Conservation (phyloP, 2,888 invertebrate genomes). For the Tenthredo mesomela region DNA sequence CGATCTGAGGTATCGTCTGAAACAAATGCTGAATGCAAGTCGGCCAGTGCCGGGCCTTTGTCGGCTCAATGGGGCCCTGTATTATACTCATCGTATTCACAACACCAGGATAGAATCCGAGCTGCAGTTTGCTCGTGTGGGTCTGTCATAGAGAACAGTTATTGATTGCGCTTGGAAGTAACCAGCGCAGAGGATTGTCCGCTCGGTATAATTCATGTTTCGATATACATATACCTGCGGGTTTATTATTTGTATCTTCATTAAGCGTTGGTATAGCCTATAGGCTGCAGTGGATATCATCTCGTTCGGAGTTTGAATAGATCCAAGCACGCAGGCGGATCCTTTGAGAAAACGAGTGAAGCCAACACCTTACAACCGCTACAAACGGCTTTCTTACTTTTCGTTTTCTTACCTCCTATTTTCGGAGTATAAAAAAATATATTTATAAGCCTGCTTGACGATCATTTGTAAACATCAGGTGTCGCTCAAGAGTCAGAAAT, state of each 20-base stretch:
- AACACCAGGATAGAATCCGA: conserved; percentile 68
- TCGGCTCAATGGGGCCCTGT: conserved; percentile 69
- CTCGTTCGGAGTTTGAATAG: conserved; percentile 41
- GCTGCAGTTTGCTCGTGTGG: conserved; percentile 58
- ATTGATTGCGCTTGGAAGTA: conserved; percentile 72
- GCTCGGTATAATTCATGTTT: conserved; percentile 55
- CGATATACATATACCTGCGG: conserved; percentile 60
- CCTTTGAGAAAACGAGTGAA: conserved; percentile 41
- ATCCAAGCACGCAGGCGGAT: conserved; percentile 40
- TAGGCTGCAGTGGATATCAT: conserved; percentile 45
- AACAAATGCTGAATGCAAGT: conserved; percentile 76
- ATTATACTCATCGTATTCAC: conserved; percentile 62
- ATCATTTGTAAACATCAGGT: conserved; percentile 48
- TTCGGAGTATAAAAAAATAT: conserved; percentile 47
- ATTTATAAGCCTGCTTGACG: conserved; percentile 43
- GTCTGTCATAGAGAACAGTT: conserved; percentile 71
- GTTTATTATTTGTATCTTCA: conserved; percentile 65
- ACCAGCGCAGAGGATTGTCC: conserved; percentile 65
- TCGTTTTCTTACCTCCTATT: not conserved
- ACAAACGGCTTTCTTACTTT: conserved; percentile 14
- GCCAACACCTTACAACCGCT: conserved; percentile 40
- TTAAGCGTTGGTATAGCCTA: conserved; percentile 56
- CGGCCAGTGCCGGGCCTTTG: conserved; percentile 72
- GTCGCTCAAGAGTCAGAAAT: conserved; percentile 40
- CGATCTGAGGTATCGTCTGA: conserved; percentile 73